Conservation (phyloP, 2,888 invertebrate genomes). For the Amorpha juglandis region DNA sequence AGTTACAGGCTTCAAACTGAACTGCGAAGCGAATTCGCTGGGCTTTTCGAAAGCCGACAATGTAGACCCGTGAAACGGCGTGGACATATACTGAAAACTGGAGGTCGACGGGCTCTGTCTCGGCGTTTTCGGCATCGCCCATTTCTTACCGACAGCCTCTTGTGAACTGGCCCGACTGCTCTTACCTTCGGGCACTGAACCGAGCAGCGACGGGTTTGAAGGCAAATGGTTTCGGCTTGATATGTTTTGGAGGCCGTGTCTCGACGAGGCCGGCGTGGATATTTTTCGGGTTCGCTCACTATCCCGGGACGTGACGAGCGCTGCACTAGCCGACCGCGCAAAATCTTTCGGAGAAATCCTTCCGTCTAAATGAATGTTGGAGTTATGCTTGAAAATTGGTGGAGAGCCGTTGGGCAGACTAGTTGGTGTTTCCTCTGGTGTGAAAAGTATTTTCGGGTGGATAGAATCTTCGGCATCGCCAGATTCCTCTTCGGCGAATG, state of each 20-base stretch:
- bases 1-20: slow-evolving; percentile 88
- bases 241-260: slow-evolving; percentile 84
- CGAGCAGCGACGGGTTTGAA: slow-evolving; percentile 86
- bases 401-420: slow-evolving; percentile 70
- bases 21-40: slow-evolving; percentile 90
- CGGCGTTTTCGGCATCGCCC: slow-evolving; percentile 78
- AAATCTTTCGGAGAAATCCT: slow-evolving; percentile 64
- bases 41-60: slow-evolving; percentile 90
- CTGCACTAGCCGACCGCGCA: slow-evolving; percentile 89
- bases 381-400: slow-evolving; percentile 61
- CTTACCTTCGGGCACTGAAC: slow-evolving; percentile 88
- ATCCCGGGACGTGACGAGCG: slow-evolving; percentile 83
- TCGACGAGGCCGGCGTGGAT: slow-evolving; percentile 62
- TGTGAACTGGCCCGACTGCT: slow-evolving; percentile 64
- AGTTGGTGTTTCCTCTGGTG: slow-evolving; percentile 57
- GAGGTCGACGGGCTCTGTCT: slow-evolving; percentile 90
- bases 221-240: slow-evolving; percentile 86
- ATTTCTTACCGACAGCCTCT: slow-evolving; percentile 70
- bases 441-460: slow-evolving; percentile 60
- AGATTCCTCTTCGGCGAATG: slow-evolving; percentile 70
- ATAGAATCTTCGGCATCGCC: slow-evolving; percentile 54
- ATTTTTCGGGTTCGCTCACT: slow-evolving; percentile 65
- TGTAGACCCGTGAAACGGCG: slow-evolving; percentile 93
- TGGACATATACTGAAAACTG: slow-evolving; percentile 93
- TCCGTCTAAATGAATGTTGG: slow-evolving; percentile 57